Conservation (phyloP, 2,797 vertebrate species). For the Dendrocincla fuliginosa region DNA sequence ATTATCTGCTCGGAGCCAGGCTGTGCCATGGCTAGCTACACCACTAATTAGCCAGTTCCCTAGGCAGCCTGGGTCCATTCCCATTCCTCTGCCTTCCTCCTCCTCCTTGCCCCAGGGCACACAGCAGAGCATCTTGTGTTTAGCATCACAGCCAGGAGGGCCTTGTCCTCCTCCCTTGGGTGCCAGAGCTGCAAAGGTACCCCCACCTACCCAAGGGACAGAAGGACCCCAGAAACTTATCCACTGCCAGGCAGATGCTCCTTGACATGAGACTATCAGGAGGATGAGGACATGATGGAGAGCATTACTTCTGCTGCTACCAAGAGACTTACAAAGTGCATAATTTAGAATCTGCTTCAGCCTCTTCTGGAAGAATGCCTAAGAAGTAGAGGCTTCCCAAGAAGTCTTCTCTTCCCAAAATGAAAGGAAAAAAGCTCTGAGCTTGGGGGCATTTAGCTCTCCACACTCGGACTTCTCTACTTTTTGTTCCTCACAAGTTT, state of each 20-base stretch:
- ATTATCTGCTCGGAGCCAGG: conserved; percentile 41
- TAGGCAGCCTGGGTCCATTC: not conserved
- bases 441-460: not conserved
- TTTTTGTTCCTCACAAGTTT: not conserved
- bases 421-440: not conserved
- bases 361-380: not conserved
- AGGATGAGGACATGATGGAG: rapidly evolving
- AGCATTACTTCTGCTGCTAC: not conserved
- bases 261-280: not conserved
- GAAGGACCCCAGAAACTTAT: not conserved
- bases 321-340: not conserved
- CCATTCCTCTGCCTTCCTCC: not conserved
- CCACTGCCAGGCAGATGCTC: not conserved
- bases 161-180: not conserved
- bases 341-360: not conserved
- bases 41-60: conserved; percentile 16
- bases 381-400: not conserved
- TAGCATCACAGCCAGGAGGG: rapidly evolving
- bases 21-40: conserved; percentile 15
- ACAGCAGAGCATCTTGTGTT: not conserved
- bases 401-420: not conserved
- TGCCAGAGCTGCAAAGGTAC: not conserved
- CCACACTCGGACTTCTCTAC: not conserved
- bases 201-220: not conserved
- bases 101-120: not conserved